phyloP scores from a whole-genome alignment of 2,113 vertebrate species.

The Smithornis capensis region DNA sequence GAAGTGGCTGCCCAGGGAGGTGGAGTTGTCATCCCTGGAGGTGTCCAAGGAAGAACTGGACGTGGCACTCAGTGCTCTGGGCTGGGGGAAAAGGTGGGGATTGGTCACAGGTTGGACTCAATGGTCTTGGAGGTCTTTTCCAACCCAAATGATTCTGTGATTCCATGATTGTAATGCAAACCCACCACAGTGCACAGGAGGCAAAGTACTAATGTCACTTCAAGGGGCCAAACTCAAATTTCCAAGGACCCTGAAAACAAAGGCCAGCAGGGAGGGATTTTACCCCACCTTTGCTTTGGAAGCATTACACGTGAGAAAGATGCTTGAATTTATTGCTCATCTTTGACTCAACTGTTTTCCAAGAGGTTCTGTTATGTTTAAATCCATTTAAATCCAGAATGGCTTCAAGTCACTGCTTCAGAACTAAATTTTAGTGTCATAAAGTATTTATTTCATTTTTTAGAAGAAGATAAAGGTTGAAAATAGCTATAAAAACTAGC shows the following conservation, averaged over 20 bases:
- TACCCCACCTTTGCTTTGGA: not conserved
- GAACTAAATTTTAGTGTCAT: not conserved
- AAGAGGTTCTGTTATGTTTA: not conserved
- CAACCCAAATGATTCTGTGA: not conserved
- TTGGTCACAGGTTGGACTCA: not conserved
- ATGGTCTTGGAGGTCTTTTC: not conserved
- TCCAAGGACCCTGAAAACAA: not conserved
- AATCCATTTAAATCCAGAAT: not conserved
- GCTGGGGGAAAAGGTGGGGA: not conserved
- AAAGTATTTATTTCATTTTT: not conserved
- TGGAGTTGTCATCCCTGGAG: not conserved
- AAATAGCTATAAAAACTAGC: not conserved
- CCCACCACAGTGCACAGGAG: not conserved
- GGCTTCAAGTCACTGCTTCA: not conserved
- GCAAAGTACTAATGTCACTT: not conserved
- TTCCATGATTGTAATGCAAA: not conserved
- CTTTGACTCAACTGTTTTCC: not conserved
- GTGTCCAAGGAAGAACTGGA: not conserved
- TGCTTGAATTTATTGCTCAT: not conserved
- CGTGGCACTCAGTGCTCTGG: not conserved
- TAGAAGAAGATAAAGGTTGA: not conserved
- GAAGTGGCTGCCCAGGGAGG: not conserved
- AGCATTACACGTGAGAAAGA: accelerated
- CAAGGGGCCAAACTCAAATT: not conserved
- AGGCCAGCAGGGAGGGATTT: not conserved